These are phyloP conservation scores for Pseudorhiza aurosa DNA, from an alignment of 30 jellyfish, hydroid and myxozoan species.

Conservation along the genomic window DNA sequence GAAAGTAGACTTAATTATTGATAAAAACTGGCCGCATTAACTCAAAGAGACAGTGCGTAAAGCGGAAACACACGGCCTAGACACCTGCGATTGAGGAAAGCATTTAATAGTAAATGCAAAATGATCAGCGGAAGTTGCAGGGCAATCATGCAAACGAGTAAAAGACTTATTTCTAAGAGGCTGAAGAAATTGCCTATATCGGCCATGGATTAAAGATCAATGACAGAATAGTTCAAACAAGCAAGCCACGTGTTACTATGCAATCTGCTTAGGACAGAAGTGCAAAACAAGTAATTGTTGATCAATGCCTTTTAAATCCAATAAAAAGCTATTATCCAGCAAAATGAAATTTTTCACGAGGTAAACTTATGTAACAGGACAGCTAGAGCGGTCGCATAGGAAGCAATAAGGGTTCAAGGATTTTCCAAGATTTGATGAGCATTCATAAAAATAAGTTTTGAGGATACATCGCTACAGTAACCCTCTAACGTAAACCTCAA, in stretches of 20 bases:
- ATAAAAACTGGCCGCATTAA: not conserved
- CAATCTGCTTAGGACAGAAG: conserved; percentile 1
- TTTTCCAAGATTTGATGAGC: no score
- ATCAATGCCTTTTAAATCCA: no score
- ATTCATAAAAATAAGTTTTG: no score
- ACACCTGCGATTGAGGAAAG: conserved; percentile 4
- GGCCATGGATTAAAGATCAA: not conserved
- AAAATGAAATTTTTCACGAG: no score
- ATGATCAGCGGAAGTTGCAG: conserved; percentile 14
- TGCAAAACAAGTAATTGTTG: no score
- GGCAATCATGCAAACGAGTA: not conserved
- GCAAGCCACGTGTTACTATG: not conserved
- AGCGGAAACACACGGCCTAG: conserved; percentile 44
- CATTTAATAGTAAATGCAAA: not conserved
- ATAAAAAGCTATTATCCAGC: no score
- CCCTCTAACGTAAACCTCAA: no score
- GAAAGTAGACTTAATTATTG: conserved; percentile 7
- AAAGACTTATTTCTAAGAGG: not conserved
- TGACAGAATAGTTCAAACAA: not conserved
- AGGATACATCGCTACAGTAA: no score
- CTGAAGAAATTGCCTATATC: not conserved
- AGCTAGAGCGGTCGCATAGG: no score
- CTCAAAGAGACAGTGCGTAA: conserved; percentile 1
- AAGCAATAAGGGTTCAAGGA: no score
- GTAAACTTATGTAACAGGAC: no score